These are phyloP conservation scores for Hydractinia symbiolongicarpus DNA, from an alignment of 30 jellyfish, hydroid and myxozoan genomes.

Conservation along the genomic window DNA sequence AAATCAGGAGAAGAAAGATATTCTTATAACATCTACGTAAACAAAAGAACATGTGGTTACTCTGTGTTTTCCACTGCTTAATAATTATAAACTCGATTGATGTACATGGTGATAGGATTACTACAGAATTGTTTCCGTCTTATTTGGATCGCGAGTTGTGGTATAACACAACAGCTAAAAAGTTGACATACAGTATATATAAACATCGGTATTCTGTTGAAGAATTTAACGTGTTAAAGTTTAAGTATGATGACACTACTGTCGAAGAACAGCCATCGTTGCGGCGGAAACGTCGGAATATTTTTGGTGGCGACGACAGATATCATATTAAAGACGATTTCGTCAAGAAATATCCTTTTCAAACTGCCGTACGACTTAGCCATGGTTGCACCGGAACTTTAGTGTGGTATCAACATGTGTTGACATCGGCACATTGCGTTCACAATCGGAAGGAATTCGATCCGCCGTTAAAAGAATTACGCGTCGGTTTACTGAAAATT, in stretches of 20 bases:
- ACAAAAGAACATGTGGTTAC: too few relatives aligned
- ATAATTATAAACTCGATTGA: too few relatives aligned
- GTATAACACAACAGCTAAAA: neutral
- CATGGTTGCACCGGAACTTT: conserved; percentile 88
- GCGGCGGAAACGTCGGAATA: conserved; percentile 37
- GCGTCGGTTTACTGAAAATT: conserved; percentile 59
- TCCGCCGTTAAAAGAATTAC: conserved; percentile 52
- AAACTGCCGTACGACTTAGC: conserved; percentile 59
- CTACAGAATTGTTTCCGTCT: neutral
- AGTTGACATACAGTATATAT: neutral
- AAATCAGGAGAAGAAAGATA: too few relatives aligned
- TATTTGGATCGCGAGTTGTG: neutral
- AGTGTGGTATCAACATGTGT: conserved; percentile 80
- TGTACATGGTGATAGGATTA: too few relatives aligned
- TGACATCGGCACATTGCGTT: conserved; percentile 87
- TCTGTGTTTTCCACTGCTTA: too few relatives aligned
- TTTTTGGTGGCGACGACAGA: conserved; percentile 71
- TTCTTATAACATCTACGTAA: too few relatives aligned
- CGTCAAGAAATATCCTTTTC: conserved; percentile 55
- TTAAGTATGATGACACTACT: neutral
- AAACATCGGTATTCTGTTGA: neutral
- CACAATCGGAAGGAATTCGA: conserved; percentile 56
- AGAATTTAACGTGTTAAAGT: neutral
- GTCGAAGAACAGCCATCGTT: neutral
- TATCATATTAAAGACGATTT: conserved; percentile 21